Base-by-base conservation (phyloP, 2,888 invertebrate species). In the Camponotus fellah region DNA sequence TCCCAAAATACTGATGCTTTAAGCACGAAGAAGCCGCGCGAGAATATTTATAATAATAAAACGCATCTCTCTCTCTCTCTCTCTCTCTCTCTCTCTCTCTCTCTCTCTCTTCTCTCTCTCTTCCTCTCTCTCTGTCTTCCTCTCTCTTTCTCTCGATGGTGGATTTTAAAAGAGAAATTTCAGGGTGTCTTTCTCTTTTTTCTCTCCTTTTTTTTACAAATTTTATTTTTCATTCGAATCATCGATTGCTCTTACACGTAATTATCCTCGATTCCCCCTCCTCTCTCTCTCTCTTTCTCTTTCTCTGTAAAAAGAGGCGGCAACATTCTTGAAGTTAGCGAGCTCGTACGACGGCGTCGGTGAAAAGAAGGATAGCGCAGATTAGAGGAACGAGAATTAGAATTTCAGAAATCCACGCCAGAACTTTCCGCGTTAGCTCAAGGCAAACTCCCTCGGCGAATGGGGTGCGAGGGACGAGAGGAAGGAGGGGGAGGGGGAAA, bases 361-460 rank as follows among this genome's bases (percentile, higher is more conserved):
- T 60, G 43, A 64, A 76, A 83, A 82, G 80, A 62, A 53, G 37
- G 69, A 80, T 64, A 60, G 77, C 81, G 79, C 72, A 86, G 88
- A 89, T 89, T 91, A 87, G 84, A 76, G 77, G 84, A 80, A 34
- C 62, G 87, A 53, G 49, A 90, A 92, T 92, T 91, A 92, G 92
- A 92, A 92, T 91, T 92, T 92, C 87, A 91, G 91, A 92, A 91
- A 91, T 91, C 83, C 83, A 60, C 69, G 82, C 60, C 49, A 6
- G 86, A 91, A 91, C 84, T 91, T 91, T 90, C 64, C 74, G 76
- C 89, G 89, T 91, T 89, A 88, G 88, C 80, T 88, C 85, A 64
- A 83, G 85, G 84, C 77, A 85, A 89, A 89, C 85, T 89, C 75
- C 80, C 71, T 66, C 76, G 83, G 60, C 58, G 83, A 81, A 75